Conservation (phyloP, 1,140 invertebrate genomes). For the Caenorhabditis tropicalis region DNA sequence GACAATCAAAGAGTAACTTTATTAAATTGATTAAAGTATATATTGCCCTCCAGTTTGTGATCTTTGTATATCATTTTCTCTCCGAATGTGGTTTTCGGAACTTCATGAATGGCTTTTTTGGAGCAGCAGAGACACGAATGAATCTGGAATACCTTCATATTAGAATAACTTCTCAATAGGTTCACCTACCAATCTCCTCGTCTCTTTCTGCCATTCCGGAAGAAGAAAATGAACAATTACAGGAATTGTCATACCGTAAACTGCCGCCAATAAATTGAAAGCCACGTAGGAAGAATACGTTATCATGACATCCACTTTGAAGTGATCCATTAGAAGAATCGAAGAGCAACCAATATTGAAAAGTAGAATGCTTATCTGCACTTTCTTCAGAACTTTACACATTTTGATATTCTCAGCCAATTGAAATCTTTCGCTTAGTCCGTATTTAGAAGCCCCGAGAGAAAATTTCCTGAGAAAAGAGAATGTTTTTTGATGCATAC, state of each 20-base stretch:
- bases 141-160: too few relatives aligned
- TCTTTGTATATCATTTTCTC: background rate
- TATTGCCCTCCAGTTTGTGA: background rate
- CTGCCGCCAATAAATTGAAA: background rate
- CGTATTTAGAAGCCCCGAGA: background rate
- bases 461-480: background rate
- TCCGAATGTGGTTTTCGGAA: background rate
- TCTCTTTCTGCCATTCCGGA: constrained; percentile 19
- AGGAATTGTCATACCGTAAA: constrained; percentile 5
- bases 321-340: constrained; percentile 27
- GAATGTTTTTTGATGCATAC: background rate
- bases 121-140: background rate
- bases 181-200: background rate
- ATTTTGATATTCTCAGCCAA: constrained; percentile 12
- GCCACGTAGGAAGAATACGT: background rate
- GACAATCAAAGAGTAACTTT: background rate
- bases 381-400: constrained; percentile 2
- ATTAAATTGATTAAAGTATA: background rate
- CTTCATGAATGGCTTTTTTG: background rate
- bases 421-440: background rate
- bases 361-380: background rate
- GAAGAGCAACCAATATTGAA: constrained; percentile 11
- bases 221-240: background rate
- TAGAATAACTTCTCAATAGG: too few relatives aligned
- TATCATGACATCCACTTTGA: background rate